Conservation (phyloP, 2,888 invertebrate genomes). For the Sesia bembeciformis region DNA sequence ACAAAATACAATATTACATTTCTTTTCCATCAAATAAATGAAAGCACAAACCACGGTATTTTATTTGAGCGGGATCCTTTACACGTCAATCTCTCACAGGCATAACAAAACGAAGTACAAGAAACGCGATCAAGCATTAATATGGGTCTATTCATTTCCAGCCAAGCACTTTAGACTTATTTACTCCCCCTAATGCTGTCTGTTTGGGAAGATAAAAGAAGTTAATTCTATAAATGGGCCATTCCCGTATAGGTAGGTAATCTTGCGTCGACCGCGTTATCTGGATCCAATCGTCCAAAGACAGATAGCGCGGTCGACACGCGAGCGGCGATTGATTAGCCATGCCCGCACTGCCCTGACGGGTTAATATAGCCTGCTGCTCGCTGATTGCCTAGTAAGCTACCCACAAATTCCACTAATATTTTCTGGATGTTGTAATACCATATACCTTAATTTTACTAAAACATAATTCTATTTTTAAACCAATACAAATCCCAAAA, state of each 20-base stretch:
- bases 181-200: conserved; percentile 54
- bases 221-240: conserved; percentile 70
- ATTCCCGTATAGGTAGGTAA: conserved; percentile 64
- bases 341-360: conserved; percentile 61
- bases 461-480: not conserved
- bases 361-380: conserved; percentile 67
- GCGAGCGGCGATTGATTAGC: conserved; percentile 72
- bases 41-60: too few relatives aligned
- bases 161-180: conserved; percentile 49
- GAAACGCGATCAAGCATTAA: conserved; percentile 27
- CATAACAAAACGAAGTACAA: conserved; percentile 5
- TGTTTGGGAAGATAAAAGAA: conserved; percentile 64
- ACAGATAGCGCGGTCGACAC: conserved; percentile 71
- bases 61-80: too few relatives aligned
- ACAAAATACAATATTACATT: too few relatives aligned
- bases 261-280: conserved; percentile 62
- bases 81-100: too few relatives aligned
- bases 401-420: conserved; percentile 20
- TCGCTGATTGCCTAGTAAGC: conserved; percentile 65
- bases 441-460: not conserved
- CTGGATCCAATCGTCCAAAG: conserved; percentile 65
- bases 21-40: too few relatives aligned
- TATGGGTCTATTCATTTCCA: conserved; percentile 41
- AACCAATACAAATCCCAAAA: not conserved
- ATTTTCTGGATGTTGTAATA: not conserved